These are phyloP conservation scores for Carettochelys insculpta DNA, from an alignment of 2,113 vertebrate genomes.

Conservation along the genomic window DNA sequence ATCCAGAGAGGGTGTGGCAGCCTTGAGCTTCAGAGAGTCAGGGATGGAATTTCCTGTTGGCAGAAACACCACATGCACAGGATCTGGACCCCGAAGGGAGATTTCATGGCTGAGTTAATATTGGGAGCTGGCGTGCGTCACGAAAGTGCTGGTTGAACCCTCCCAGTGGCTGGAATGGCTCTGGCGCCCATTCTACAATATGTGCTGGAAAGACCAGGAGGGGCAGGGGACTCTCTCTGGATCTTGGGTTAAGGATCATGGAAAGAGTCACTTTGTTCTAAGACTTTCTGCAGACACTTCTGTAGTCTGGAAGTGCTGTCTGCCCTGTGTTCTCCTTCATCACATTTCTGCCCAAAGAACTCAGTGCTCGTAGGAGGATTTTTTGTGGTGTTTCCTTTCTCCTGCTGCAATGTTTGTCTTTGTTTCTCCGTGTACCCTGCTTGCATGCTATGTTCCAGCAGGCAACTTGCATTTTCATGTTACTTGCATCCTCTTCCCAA, in stretches of 20 bases:
- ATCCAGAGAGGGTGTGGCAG: rapidly evolving
- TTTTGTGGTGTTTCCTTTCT: neutral
- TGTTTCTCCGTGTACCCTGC: neutral
- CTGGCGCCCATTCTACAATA: rapidly evolving
- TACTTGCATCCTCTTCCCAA: neutral
- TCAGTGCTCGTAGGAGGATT: neutral
- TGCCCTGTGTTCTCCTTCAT: neutral
- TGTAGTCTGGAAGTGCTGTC: neutral
- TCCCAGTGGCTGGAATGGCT: neutral
- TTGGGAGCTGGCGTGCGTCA: neutral
- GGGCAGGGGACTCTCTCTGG: neutral
- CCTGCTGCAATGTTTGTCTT: neutral
- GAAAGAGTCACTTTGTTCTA: neutral
- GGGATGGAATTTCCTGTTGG: neutral
- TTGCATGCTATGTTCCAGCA: neutral
- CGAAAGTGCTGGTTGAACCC: neutral
- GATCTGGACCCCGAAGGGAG: neutral
- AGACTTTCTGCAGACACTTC: neutral
- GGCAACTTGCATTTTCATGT: neutral
- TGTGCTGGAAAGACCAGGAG: neutral
- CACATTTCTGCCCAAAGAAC: neutral
- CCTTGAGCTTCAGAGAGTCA: rapidly evolving
- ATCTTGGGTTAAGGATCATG: neutral
- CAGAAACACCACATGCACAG: rapidly evolving
- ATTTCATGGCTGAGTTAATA: neutral